Evolutionary conservation across 2,113 vertebrate genomes (phyloP), one percentile per base, ranked within the genome.

Genomic region (human (Homo sapiens)): DNA sequence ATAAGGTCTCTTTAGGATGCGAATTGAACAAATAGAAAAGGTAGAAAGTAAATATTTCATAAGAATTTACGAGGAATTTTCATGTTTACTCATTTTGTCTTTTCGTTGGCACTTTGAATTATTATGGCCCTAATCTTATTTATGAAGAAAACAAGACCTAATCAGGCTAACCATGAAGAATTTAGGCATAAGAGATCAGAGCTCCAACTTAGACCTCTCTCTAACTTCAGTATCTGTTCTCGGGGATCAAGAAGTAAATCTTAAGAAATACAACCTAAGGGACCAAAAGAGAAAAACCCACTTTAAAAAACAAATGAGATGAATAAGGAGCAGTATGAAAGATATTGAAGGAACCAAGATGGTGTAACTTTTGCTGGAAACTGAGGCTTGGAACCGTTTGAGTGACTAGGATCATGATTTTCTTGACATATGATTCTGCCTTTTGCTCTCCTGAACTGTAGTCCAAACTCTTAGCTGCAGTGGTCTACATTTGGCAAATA

Each of bases 1-100:
- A 6, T 64, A 64, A 6, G 32, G 30, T 64, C 35, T 90, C 40
- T 91, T 73, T 66, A 81, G 32, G 94, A 90, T 79, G 81, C 80
- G n/a, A 95, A 79, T 82, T 75, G 70, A 93, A 68, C 52, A 82
- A 82, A 85, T 59, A 81, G 50, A 97, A 92, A 83, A 79, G 10
- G 17, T 55, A 23, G 64, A 32, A 52, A 89, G 25, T 92, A 20
- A 84, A 38, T 50, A 50, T 79, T 90, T 94, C 25, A 27, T 64
- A 10, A 88, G 22, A 9, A 66, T 84, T 85, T 87, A n/a, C 12
- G 7, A 55, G 38, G 17, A 22, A 23, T 88, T 83, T 87, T 93
- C 27, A 87, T 22, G 10, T 72, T n/a, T 64, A 90, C 5, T 66
- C 6, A 66, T 66, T 88, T 95, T 90, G 92, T 48, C 38, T 88